These are phyloP conservation scores for Cetonia aurata DNA, from an alignment of 2,888 invertebrate species.

Conservation along the genomic window DNA sequence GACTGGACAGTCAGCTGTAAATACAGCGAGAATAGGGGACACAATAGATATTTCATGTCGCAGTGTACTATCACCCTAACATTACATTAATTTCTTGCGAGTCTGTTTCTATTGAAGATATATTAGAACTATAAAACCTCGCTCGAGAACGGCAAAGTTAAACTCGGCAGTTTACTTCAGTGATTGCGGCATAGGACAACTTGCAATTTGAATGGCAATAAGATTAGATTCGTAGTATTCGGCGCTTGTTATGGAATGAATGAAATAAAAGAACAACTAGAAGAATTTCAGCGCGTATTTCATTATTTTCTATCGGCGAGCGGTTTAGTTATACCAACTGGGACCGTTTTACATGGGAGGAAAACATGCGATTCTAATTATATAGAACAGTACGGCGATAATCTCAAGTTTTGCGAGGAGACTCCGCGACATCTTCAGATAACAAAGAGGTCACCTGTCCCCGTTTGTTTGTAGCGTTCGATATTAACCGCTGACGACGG, in stretches of 20 bases:
- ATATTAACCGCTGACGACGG: neutral
- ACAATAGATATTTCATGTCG: too few species aligned
- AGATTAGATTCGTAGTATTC: constrained; percentile 57
- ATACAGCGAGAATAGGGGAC: too few species aligned
- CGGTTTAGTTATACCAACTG: constrained; percentile 1
- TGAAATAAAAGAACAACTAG: constrained; percentile 14
- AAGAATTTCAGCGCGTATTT: constrained; percentile 1
- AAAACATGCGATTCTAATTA: constrained; percentile 8
- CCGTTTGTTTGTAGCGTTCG: neutral
- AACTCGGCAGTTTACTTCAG: constrained; percentile 52
- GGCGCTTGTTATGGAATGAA: constrained; percentile 20
- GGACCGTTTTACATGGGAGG: neutral
- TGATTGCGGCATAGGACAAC: constrained; percentile 56
- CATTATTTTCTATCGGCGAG: constrained; percentile 2
- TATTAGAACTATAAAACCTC: constrained; percentile 32
- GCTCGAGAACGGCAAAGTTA: constrained; percentile 37
- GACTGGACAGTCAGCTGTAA: too few species aligned
- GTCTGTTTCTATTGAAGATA: constrained; percentile 37
- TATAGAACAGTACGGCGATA: neutral
- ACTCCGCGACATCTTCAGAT: neutral
- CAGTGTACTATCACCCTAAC: too few species aligned
- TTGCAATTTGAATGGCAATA: constrained; percentile 61
- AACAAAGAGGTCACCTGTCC: neutral
- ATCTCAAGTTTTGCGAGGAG: neutral
- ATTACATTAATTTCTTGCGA: constrained; percentile 23